phyloP scores from a whole-genome alignment of 2,113 vertebrate genomes.

The Podocnemis expansa region DNA sequence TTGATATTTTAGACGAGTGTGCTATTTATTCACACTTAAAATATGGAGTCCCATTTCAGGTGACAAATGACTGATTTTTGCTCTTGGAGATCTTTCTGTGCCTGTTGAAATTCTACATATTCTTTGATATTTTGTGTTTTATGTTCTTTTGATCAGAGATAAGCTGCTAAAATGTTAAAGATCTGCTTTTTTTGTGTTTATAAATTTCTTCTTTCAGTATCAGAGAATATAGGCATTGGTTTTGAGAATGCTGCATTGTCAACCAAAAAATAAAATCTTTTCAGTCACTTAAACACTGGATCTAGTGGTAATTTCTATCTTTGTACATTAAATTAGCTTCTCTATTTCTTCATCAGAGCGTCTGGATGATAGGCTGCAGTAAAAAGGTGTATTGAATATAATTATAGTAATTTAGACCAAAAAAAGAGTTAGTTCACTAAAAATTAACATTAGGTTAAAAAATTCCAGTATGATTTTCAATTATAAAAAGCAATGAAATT shows the following conservation, averaged over 20 bases:
- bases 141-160: too few species aligned
- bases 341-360: constrained; percentile 16
- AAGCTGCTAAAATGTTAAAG: constrained; percentile 39
- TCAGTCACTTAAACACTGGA: constrained; percentile 37
- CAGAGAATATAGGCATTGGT: not conserved
- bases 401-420: constrained; percentile 44
- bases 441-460: constrained; percentile 40
- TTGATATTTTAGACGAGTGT: not conserved
- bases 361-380: constrained; percentile 22
- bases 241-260: not conserved
- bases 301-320: constrained; percentile 19
- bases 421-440: constrained; percentile 25
- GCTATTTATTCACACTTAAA: not conserved
- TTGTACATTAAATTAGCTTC: constrained; percentile 37
- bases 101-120: not conserved
- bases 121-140: constrained; percentile 21
- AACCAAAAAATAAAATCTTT: not conserved
- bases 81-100: not conserved
- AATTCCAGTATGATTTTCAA: constrained; percentile 18
- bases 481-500: not conserved
- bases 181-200: not conserved
- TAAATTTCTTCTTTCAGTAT: constrained; percentile 3
- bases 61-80: not conserved
- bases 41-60: not conserved
- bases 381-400: constrained; percentile 29